These are phyloP conservation scores for Bostrychus sinensis DNA, from an alignment of 2,113 vertebrate species.

Conservation along the genomic window DNA sequence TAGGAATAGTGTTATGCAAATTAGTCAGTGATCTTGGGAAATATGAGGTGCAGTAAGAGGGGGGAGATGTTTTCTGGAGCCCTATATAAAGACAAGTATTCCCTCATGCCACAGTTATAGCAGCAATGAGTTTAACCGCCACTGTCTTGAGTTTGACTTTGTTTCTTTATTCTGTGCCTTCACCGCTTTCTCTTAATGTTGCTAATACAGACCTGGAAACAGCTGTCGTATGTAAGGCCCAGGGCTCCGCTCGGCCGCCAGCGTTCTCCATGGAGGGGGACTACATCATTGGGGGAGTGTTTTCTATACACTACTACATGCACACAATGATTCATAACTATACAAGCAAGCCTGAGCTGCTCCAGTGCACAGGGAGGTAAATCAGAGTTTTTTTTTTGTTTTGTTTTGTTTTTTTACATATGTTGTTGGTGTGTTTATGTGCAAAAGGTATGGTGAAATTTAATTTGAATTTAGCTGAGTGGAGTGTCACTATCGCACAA, in stretches of 20 bases:
- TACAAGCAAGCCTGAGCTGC: constrained; percentile 55
- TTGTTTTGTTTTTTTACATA: not conserved
- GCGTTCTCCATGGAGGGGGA: constrained; percentile 67
- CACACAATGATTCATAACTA: constrained; percentile 52
- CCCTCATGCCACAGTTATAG: constrained; percentile 9
- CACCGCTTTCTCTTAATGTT: not conserved
- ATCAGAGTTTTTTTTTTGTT: constrained; percentile 22
- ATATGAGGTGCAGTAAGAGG: constrained; percentile 4
- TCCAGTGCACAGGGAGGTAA: constrained; percentile 72
- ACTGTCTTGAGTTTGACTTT: constrained; percentile 15
- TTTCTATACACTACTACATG: constrained; percentile 62
- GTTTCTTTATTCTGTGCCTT: constrained; percentile 14
- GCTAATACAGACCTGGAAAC: not conserved
- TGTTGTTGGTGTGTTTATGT: not conserved
- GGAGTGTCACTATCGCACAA: too few relatives aligned
- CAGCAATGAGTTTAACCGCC: constrained; percentile 7
- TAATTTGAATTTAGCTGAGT: too few relatives aligned
- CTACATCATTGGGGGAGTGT: constrained; percentile 71
- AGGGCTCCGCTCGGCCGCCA: constrained; percentile 38
- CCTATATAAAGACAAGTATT: constrained; percentile 35
- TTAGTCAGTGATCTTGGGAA: not conserved
- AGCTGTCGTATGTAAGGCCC: constrained; percentile 56
- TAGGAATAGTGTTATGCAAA: not conserved
- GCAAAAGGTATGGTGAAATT: not conserved
- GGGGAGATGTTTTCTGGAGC: not conserved